phyloP scores from a whole-genome alignment of 1,140 invertebrate genomes.

The Drosophila insularis region DNA sequence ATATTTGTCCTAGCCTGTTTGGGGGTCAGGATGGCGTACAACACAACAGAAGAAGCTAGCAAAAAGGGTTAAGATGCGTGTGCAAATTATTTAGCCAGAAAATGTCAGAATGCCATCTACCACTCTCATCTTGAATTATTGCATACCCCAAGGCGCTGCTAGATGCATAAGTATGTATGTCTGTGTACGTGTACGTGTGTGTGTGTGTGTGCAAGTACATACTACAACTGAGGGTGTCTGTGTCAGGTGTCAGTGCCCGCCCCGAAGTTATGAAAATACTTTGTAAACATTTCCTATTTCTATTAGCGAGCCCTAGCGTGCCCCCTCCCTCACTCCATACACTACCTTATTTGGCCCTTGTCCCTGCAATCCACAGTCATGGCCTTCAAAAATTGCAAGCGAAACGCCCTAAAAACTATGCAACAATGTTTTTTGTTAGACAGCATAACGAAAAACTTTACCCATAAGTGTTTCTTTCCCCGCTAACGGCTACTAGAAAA shows the following conservation, averaged over 20 bases:
- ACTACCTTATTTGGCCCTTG: not conserved
- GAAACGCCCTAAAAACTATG: slow-evolving; percentile 64
- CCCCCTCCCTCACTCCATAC: not conserved
- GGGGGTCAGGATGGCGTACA: too few relatives aligned
- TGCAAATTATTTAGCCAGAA: slow-evolving; percentile 74
- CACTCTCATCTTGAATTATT: slow-evolving; percentile 60
- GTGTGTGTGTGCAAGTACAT: slow-evolving; percentile 41
- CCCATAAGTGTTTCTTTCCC: slow-evolving; percentile 66
- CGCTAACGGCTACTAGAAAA: slow-evolving; percentile 39
- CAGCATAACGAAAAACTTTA: slow-evolving; percentile 59
- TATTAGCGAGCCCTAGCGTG: slow-evolving; percentile 59
- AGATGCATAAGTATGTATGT: slow-evolving; percentile 7
- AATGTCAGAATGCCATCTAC: slow-evolving; percentile 73
- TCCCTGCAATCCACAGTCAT: not conserved
- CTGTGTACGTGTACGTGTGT: not conserved
- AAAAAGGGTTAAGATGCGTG: slow-evolving; percentile 72
- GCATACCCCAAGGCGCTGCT: slow-evolving; percentile 35
- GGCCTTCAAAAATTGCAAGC: slow-evolving; percentile 56
- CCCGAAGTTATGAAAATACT: slow-evolving; percentile 80
- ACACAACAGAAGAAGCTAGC: slow-evolving; percentile 37
- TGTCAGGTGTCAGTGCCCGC: slow-evolving; percentile 78
- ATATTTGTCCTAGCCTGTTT: slow-evolving; percentile 59
- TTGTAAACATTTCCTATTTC: slow-evolving; percentile 82
- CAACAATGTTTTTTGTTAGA: slow-evolving; percentile 75
- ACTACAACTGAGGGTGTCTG: slow-evolving; percentile 20